Evolutionary conservation across 2,113 vertebrate genomes (phyloP), one percentile per base, ranked within the genome.

Genomic region (Erythrocercus mccallii): DNA sequence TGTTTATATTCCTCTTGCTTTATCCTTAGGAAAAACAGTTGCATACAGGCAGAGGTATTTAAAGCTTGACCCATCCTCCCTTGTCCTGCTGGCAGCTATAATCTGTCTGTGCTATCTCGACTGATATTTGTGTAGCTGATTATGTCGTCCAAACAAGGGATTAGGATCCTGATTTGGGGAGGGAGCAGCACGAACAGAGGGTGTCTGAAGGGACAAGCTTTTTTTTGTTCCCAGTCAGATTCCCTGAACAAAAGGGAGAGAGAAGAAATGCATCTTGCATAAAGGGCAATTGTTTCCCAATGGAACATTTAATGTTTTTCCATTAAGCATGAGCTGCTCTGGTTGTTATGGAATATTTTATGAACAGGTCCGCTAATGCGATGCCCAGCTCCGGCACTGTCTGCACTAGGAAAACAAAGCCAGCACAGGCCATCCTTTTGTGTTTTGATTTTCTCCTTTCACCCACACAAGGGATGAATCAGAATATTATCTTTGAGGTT

Each of bases 21-120:
- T 84, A 91, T 96, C 92, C 90, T 89, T 94, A 94, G 78, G 91
- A 97, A 96, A 95, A 96, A 94, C 80, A 95, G 88, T 94, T 79
- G 88, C 89, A 93, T 70, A 31, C 84, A 96, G 65, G 61, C 86
- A 91, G 87, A 95, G 81, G 92, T 91, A 96, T 96, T 96, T 96
- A 92, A 89, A 92, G 83, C 86, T 78, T 92, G 82, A 90, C 83
- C 95, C 90, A 92, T 90, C 90, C 73, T 96, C 91, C 76, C 73
- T 61, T 1, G 1, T 74, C 87, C 95, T 76, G 79, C 92, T 96
- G 92, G 86, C 68, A 93, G 92, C 90, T 90, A 60, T 92, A 89
- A 96, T 96, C 90, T 93, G 90, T 93, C 96, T 91, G 88, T 44
- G 78, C 78, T 86, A 91, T 95, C 95, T 94, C 62, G 27, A 81